These are phyloP conservation scores for Coptodon rendalli DNA, from an alignment of 2,113 vertebrate species.

Conservation along the genomic window DNA sequence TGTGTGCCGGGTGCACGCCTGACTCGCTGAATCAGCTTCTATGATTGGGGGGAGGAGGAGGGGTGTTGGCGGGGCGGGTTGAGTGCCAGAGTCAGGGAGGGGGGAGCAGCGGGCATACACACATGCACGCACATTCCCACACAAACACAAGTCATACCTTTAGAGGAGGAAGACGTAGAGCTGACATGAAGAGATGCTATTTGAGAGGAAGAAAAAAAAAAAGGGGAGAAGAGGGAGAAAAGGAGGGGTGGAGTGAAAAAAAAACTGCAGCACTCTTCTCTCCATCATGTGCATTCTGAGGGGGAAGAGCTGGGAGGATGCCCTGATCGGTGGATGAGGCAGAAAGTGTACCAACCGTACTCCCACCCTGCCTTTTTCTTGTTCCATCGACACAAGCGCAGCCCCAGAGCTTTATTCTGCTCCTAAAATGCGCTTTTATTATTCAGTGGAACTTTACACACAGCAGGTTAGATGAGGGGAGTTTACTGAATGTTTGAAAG, in stretches of 20 bases:
- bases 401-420: slow-evolving; percentile 44
- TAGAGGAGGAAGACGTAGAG: slow-evolving; percentile 63
- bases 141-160: slow-evolving; percentile 79
- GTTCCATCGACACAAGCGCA: slow-evolving; percentile 39
- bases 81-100: slow-evolving; percentile 52
- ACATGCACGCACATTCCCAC: slow-evolving; percentile 43
- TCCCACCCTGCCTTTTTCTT: slow-evolving; percentile 49
- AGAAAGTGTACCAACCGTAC: slow-evolving; percentile 46
- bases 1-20: slow-evolving; percentile 75
- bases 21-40: slow-evolving; percentile 91
- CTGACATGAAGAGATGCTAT: slow-evolving; percentile 60
- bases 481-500: slow-evolving; percentile 55
- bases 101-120: slow-evolving; percentile 19
- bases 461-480: slow-evolving; percentile 35
- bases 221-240: background rate
- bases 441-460: slow-evolving; percentile 60
- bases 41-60: slow-evolving; percentile 68
- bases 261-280: slow-evolving; percentile 70
- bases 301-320: slow-evolving; percentile 59
- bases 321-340: slow-evolving; percentile 53
- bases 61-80: slow-evolving; percentile 36
- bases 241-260: slow-evolving; percentile 18
- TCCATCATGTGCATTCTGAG: slow-evolving; percentile 65
- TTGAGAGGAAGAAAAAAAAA: background rate
- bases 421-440: slow-evolving; percentile 60